Base-by-base conservation (phyloP, 2,113 vertebrate genomes). In the Mirounga angustirostris region DNA sequence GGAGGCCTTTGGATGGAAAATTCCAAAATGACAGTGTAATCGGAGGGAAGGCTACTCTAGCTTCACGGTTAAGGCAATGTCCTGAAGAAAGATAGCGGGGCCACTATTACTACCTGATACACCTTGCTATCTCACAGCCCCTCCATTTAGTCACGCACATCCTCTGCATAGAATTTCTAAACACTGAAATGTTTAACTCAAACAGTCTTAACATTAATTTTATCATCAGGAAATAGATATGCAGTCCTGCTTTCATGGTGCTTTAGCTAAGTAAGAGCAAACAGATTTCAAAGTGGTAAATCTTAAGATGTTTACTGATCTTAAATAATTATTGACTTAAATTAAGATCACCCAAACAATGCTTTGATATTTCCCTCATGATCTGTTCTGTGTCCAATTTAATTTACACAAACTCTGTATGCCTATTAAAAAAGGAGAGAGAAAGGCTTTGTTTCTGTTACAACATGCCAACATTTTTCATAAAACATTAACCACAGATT, bases 401-500 rank as follows among this genome's bases (percentile, higher is more conserved):
- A 95, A 97, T 94, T 87, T 92, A 19, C 28, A 56, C 46, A 92
- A 91, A 87, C 22, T 52, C 30, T 87, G 12, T 85, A 83, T 91
- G 65, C 85, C 87, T 92, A 46, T 94, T 30, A 21, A 88, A 83
- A 85, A 79, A 65, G 65, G 87, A 33, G 40, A 85, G 30, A 87
- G 50, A 94, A 65, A 92, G 28, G 16, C 21, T 76, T 88, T 78
- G 30, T 82, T 84, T 92, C 78, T 97, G 40, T 89, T 92, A 73
- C 30, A 95, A 10, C 40, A 33, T 73, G 88, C 71, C 93, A 94
- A 67, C n/a, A 26, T 89, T 94, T 93, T 97, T 82, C 91, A 93
- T 93, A 65, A 97, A 92, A 96, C 59, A 97, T 97, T 81, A 98
- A 82, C 89, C 58, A 61, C 92, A 94, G 81, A 94, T 96, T 97